phyloP scores from a whole-genome alignment of 2,888 invertebrate genomes.

The Sinopyrophorus schimmeli region DNA sequence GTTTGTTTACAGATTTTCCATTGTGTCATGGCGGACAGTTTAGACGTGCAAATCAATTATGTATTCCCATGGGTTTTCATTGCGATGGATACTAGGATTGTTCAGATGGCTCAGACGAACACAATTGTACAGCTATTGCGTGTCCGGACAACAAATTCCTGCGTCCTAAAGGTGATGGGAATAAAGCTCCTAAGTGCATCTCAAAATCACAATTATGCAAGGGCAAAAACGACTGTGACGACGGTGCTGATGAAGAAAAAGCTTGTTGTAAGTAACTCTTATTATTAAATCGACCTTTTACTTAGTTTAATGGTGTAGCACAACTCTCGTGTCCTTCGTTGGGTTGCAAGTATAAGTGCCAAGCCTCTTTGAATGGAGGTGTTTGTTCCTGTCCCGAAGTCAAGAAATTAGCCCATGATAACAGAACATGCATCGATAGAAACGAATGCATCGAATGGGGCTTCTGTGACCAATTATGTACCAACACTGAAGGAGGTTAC shows the following conservation, averaged over 20 bases:
- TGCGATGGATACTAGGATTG: constrained; percentile 91
- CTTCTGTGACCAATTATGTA: constrained; percentile 92
- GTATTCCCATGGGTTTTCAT: constrained; percentile 85
- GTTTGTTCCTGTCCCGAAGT: constrained; percentile 89
- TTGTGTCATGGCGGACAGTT: constrained; percentile 89
- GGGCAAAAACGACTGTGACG: constrained; percentile 87
- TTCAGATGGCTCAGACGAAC: constrained; percentile 87
- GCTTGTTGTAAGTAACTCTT: constrained; percentile 90
- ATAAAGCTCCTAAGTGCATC: constrained; percentile 83
- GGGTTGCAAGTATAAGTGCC: constrained; percentile 90
- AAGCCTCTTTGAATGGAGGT: constrained; percentile 86
- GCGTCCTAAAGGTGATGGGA: constrained; percentile 76
- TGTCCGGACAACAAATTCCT: constrained; percentile 91
- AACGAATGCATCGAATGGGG: constrained; percentile 94
- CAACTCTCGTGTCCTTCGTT: constrained; percentile 79
- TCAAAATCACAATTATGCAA: constrained; percentile 87
- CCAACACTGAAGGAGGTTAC: constrained; percentile 84
- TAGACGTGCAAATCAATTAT: constrained; percentile 88
- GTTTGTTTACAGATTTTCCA: constrained; percentile 72
- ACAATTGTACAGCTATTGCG: constrained; percentile 82
- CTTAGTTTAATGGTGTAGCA: no score
- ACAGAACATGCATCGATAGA: constrained; percentile 85
- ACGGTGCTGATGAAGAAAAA: constrained; percentile 85
- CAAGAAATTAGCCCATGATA: constrained; percentile 78
- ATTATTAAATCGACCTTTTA: no score